phyloP scores from a whole-genome alignment of 2,888 invertebrate genomes.

The Synergus gifuensis region DNA sequence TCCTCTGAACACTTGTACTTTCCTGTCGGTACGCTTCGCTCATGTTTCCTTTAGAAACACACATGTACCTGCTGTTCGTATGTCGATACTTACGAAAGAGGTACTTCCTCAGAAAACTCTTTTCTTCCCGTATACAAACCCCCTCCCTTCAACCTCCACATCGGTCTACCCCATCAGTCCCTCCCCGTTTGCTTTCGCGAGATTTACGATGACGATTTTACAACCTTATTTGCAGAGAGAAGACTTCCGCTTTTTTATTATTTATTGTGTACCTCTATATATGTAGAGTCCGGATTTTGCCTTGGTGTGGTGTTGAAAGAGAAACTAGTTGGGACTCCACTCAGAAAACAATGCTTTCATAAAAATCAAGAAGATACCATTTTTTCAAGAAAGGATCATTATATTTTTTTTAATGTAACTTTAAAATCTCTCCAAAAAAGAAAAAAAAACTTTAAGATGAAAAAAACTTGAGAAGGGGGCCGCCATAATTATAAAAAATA shows the following conservation, averaged over 20 bases:
- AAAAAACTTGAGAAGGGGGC: not conserved
- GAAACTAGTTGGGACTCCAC: slow-evolving; percentile 5
- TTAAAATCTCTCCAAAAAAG: not conserved
- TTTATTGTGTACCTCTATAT: slow-evolving; percentile 25
- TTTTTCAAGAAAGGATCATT: not conserved
- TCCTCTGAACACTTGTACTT: slow-evolving; percentile 46
- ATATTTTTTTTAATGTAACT: not conserved
- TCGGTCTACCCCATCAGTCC: slow-evolving; percentile 50
- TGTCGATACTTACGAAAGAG: slow-evolving; percentile 51
- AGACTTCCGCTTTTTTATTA: slow-evolving; percentile 45
- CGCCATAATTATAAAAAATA: not conserved
- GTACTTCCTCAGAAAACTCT: slow-evolving; percentile 43
- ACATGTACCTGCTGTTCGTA: slow-evolving; percentile 58
- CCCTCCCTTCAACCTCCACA: slow-evolving; percentile 42
- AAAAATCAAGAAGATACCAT: not conserved
- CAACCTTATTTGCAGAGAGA: slow-evolving; percentile 66
- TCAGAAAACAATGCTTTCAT: not conserved
- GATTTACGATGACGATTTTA: slow-evolving; percentile 72
- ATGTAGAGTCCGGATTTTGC: slow-evolving; percentile 17
- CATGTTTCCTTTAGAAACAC: slow-evolving; percentile 63
- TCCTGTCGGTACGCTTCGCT: slow-evolving; percentile 55
- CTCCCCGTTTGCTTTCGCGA: slow-evolving; percentile 57
- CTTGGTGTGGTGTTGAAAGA: not conserved
- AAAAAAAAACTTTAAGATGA: not conserved
- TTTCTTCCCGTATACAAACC: slow-evolving; percentile 33